Evolutionary conservation across 2,113 vertebrate species (phyloP).

Genomic region (Phrynosoma blainvillii): DNA sequence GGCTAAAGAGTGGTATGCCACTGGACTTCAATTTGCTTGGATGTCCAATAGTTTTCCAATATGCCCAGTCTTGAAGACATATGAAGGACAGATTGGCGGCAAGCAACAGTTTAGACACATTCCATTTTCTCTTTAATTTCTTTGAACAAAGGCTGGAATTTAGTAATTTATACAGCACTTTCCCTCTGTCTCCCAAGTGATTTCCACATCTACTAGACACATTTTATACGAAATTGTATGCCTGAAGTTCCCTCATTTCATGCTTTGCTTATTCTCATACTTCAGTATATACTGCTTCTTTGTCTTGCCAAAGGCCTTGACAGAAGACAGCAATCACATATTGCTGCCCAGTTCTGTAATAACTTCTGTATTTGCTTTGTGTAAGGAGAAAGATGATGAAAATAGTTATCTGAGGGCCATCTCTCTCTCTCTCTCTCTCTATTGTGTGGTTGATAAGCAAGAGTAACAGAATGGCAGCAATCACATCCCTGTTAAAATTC

Average conservation of each 20-base stretch:
- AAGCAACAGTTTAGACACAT: neutral
- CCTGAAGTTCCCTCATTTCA: conserved; percentile 13
- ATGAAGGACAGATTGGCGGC: neutral
- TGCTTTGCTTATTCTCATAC: conserved; percentile 29
- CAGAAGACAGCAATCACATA: conserved; percentile 47
- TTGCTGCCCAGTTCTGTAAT: conserved; percentile 40
- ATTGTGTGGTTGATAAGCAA: neutral
- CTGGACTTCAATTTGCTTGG: neutral
- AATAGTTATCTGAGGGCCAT: conserved; percentile 32
- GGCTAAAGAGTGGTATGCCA: neutral
- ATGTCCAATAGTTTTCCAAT: neutral
- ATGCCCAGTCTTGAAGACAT: neutral
- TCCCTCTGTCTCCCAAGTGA: conserved; percentile 25
- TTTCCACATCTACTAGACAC: conserved; percentile 25
- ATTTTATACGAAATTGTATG: conserved; percentile 51
- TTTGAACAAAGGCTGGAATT: neutral
- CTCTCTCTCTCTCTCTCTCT: neutral
- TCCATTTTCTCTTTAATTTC: conserved; percentile 9
- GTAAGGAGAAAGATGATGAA: conserved; percentile 7
- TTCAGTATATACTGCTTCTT: conserved; percentile 9
- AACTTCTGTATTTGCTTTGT: conserved; percentile 42
- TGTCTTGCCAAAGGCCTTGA: conserved; percentile 3
- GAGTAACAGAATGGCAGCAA: neutral
- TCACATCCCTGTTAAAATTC: neutral
- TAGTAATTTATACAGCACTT: conserved; percentile 7